These are phyloP conservation scores for Antechinus stuartii DNA, from an alignment of 2,113 vertebrate species.

Conservation along the genomic window DNA sequence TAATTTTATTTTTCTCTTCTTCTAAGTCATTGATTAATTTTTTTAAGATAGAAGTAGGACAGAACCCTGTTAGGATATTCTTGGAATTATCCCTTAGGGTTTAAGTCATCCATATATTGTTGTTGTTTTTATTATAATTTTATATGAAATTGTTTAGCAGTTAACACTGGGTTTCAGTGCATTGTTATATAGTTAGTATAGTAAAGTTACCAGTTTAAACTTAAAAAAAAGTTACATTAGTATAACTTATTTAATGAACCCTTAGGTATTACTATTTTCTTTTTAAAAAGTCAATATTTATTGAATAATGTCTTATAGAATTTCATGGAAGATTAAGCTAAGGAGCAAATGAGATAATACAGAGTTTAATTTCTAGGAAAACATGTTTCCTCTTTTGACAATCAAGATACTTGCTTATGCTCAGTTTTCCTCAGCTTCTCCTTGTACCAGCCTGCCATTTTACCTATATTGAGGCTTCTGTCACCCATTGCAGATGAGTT, in stretches of 20 bases:
- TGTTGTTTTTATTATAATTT: neutral
- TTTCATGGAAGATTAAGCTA: neutral
- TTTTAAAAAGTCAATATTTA: neutral
- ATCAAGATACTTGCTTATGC: neutral
- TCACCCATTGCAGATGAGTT: neutral
- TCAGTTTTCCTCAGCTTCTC: neutral
- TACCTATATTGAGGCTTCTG: neutral
- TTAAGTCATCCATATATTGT: neutral
- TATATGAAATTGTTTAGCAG: neutral
- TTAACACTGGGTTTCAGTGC: neutral
- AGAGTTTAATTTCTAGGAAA: neutral
- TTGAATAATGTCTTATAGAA: neutral
- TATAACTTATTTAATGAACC: neutral
- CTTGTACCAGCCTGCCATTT: neutral
- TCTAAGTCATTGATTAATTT: neutral
- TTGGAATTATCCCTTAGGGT: neutral
- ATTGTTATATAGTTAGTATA: neutral
- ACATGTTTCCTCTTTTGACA: neutral
- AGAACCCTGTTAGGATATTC: neutral
- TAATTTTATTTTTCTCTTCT: neutral
- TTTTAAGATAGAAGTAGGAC: neutral
- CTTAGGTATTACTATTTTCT: neutral
- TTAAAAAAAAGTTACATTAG: too few relatives aligned
- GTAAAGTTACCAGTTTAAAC: neutral
- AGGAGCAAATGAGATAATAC: neutral